These are phyloP conservation scores for Lordiphosa collinella DNA, from an alignment of 1,140 invertebrate species.

Conservation along the genomic window DNA sequence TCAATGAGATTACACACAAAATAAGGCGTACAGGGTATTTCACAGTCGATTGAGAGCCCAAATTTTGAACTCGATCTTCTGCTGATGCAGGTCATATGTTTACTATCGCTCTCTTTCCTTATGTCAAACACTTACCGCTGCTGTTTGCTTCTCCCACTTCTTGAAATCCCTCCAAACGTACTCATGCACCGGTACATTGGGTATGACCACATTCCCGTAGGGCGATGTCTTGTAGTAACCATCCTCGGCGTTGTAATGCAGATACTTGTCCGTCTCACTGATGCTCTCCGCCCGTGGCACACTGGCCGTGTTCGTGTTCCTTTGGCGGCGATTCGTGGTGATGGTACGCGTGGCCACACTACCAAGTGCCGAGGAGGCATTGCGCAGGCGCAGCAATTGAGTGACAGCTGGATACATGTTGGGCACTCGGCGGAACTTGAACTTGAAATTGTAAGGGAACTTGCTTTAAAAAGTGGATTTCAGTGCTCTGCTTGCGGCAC, in stretches of 20 bases:
- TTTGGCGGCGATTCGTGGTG: conserved; percentile 43
- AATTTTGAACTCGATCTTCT: too few relatives aligned
- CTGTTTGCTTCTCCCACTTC: conserved; percentile 82
- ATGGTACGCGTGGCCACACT: conserved; percentile 35
- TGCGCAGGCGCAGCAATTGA: conserved; percentile 58
- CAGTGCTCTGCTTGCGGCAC: conserved; percentile 19
- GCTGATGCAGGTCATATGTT: too few relatives aligned
- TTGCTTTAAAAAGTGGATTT: not conserved
- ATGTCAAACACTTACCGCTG: conserved; percentile 82
- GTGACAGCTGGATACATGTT: conserved; percentile 49
- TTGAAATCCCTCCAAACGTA: conserved; percentile 84
- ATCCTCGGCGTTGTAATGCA: conserved; percentile 61
- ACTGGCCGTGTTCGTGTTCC: conserved; percentile 60
- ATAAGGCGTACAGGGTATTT: too few relatives aligned
- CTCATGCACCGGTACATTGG: conserved; percentile 82
- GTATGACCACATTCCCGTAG: conserved; percentile 80
- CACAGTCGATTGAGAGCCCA: too few relatives aligned
- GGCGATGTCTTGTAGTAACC: conserved; percentile 79
- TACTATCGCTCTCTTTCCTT: too few relatives aligned
- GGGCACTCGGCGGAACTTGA: too few relatives aligned
- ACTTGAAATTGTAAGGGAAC: not conserved
- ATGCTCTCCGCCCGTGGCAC: conserved; percentile 46
- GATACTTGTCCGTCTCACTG: conserved; percentile 61
- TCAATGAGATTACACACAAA: too few relatives aligned
- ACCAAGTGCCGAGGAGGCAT: conserved; percentile 16